These are phyloP conservation scores for Ormyrus labotus DNA, from an alignment of 2,888 invertebrate genomes.

Conservation along the genomic window DNA sequence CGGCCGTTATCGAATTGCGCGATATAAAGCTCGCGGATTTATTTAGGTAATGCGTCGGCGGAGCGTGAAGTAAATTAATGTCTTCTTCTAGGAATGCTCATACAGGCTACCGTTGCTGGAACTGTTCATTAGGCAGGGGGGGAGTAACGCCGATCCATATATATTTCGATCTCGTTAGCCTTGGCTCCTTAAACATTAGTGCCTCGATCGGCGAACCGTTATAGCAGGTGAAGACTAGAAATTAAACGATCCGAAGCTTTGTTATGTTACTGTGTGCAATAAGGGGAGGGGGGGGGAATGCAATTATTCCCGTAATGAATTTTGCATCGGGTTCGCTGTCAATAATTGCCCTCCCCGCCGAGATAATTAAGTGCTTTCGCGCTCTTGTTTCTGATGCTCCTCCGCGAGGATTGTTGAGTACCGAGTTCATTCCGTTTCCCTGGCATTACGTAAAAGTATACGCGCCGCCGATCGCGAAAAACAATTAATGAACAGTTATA, in stretches of 20 bases:
- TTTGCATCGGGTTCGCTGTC: neutral
- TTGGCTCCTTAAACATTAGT: slow-evolving; percentile 3
- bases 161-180: slow-evolving; percentile 25
- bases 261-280: neutral
- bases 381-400: neutral
- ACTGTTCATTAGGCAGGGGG: slow-evolving; percentile 14
- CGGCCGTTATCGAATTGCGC: neutral
- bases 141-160: neutral
- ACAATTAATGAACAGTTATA: too few relatives aligned
- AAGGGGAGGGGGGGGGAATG: too few relatives aligned
- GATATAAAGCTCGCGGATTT: neutral
- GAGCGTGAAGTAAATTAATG: slow-evolving; percentile 29
- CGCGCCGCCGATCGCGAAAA: too few relatives aligned
- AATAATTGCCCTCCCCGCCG: slow-evolving; percentile 7
- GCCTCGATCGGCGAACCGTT: neutral
- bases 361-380: slow-evolving; percentile 36
- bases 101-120: neutral
- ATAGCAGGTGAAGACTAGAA: neutral
- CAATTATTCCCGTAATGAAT: too few relatives aligned
- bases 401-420: too few relatives aligned
- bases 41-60: neutral
- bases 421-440: too few relatives aligned
- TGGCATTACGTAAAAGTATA: too few relatives aligned
- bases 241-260: neutral
- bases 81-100: neutral